Evolutionary conservation across 2,888 invertebrate species (phyloP).

Genomic region (Campoplex capitator): DNA sequence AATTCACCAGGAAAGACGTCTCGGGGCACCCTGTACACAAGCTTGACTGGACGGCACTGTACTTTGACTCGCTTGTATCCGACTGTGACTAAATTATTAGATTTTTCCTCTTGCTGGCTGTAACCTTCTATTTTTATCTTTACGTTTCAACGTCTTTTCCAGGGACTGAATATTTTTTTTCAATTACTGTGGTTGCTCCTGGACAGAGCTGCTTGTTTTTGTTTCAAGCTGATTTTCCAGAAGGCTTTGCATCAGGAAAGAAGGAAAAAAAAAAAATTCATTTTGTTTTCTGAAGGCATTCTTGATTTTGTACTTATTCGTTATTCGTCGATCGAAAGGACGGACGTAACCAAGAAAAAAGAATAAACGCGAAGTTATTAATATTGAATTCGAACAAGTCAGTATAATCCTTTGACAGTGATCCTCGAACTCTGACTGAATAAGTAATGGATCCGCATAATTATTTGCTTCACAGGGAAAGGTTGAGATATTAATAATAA

Average conservation of each 20-base stretch:
- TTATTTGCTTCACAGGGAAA: background rate
- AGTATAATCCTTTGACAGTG: too few species aligned
- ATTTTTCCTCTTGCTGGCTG: constrained; percentile 68
- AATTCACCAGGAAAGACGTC: background rate
- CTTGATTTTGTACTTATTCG: too few species aligned
- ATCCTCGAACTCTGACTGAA: background rate
- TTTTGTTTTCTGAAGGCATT: background rate
- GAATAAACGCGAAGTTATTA: background rate
- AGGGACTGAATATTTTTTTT: constrained; percentile 30
- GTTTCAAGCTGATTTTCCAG: constrained; percentile 34
- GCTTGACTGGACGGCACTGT: constrained; percentile 37
- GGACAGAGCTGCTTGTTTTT: constrained; percentile 64
- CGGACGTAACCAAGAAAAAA: too few species aligned
- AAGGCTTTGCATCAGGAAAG: constrained; percentile 15
- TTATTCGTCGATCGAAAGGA: background rate
- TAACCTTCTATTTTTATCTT: constrained; percentile 39
- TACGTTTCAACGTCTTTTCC: constrained; percentile 21
- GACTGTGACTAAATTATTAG: constrained; percentile 76
- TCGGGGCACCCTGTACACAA: background rate
- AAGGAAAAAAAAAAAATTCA: background rate
- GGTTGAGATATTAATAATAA: background rate
- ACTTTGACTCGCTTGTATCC: constrained; percentile 8
- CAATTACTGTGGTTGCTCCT: constrained; percentile 66
- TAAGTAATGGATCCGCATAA: background rate
- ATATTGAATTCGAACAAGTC: background rate